Base-by-base conservation (phyloP, 1,140 invertebrate species). In the Drosophila funebris region DNA sequence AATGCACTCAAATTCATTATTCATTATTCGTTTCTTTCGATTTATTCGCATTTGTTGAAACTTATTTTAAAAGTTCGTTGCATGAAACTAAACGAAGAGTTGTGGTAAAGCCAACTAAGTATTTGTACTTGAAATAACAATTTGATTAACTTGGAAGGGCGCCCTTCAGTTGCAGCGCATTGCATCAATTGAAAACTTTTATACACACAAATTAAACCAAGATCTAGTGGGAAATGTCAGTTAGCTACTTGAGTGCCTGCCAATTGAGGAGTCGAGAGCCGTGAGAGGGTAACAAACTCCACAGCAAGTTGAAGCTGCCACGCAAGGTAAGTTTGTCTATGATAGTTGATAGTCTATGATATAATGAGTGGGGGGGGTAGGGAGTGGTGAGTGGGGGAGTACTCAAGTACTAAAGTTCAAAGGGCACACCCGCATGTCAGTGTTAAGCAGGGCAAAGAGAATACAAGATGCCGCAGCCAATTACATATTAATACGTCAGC, bases 401-500 rank as follows among this genome's bases (percentile, higher is more conserved):
- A 1, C 3, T 11, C 18, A n/a, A 4, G 44, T 4, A 9, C 13
- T 20, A 66, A 62, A 66, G 61, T 71, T 71, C 61, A 66, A 71
- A 71, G 52, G 52, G 61, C 67, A 37, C 29, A 37, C 57, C 13
- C 37, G 2, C 14, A 33, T n/a, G 22, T 16, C n/a, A 29, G 31
- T 9, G 22, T 16, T 39, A 33, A 54, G 24, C 54, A 27, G n/a
- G 22, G 61, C 18, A 71, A 71, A 71, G 68, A 71, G 68, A 66
- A 71, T 71, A 57, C 53, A 48, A 71, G 52, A 71, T 71, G 68
- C 68, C 68, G 60, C 68, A 71, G 60, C 52, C 68, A 71, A 71
- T 71, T 71, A 71, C 68, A 71, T 71, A 50, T 64, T 71, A 71
- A 66, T 66, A 71, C 43, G 43, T 64, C 52, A 57, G 68, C 52